Percentiles rank a stretch among this genome's conserved stretches.
These are phyloP conservation scores for Drymodes brunneopygia DNA, from an alignment of 2,113 vertebrate genomes.

Conservation along the genomic window DNA sequence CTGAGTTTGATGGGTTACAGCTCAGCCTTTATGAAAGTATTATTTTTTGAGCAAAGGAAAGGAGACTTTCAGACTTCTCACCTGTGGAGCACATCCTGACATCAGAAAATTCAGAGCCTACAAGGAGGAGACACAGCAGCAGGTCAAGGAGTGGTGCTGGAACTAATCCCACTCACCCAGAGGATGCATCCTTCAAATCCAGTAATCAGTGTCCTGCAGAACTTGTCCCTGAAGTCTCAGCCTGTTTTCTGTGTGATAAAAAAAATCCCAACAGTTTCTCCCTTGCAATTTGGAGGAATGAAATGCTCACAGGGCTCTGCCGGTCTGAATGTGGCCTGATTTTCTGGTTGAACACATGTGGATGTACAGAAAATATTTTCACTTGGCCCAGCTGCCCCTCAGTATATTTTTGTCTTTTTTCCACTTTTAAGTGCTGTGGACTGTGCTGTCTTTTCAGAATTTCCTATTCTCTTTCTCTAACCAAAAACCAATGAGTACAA, in stretches of 20 bases:
- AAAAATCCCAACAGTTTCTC: neutral
- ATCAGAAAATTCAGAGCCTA: neutral
- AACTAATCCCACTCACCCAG: neutral
- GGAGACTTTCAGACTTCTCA: neutral
- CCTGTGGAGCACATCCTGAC: neutral
- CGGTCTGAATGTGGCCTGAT: neutral
- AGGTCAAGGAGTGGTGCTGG: neutral
- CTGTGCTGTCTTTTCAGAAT: neutral
- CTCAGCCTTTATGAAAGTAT: neutral
- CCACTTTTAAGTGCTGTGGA: neutral
- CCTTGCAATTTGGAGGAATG: neutral
- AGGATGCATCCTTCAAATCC: neutral
- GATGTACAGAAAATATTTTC: neutral
- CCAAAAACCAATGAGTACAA: neutral
- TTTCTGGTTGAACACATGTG: neutral
- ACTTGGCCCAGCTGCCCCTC: neutral
- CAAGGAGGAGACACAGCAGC: neutral
- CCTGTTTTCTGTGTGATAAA: neutral
- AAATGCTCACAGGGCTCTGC: neutral
- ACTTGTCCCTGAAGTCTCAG: neutral
- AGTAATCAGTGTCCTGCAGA: neutral
- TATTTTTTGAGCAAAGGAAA: neutral
- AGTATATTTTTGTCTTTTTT: neutral
- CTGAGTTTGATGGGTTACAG: neutral
- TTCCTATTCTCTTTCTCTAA: neutral